phyloP scores from a whole-genome alignment of 2,797 vertebrate genomes.

The Poecilia wingei region DNA sequence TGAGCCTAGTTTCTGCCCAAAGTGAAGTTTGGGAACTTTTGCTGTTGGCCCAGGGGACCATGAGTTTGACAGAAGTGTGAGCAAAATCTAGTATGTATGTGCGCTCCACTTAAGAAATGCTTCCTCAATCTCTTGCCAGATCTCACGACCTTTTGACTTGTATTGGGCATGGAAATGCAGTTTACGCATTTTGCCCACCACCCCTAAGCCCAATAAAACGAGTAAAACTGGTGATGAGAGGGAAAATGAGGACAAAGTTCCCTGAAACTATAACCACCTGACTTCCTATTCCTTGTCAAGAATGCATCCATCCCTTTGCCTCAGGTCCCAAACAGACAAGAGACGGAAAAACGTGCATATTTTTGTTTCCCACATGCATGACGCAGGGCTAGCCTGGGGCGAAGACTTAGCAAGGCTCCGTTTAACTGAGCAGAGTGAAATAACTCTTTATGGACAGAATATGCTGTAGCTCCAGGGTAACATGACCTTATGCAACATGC shows the following conservation, averaged over 20 bases:
- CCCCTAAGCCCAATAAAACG: slow-evolving; percentile 15
- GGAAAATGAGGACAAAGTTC: not conserved
- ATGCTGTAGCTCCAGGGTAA: slow-evolving; percentile 35
- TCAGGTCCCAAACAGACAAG: slow-evolving; percentile 42
- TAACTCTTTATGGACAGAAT: slow-evolving; percentile 42
- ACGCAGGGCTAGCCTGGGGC: slow-evolving; percentile 30
- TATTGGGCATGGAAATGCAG: slow-evolving; percentile 38
- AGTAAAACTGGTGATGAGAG: slow-evolving; percentile 9
- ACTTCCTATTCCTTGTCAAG: slow-evolving; percentile 22
- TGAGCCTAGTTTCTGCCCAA: slow-evolving; percentile 38
- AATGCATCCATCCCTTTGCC: slow-evolving; percentile 26
- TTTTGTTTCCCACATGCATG: slow-evolving; percentile 31
- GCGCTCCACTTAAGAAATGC: slow-evolving; percentile 41
- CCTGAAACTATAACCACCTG: slow-evolving; percentile 5
- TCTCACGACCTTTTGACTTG: slow-evolving; percentile 61
- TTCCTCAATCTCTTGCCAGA: slow-evolving; percentile 55
- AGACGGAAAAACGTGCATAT: slow-evolving; percentile 26
- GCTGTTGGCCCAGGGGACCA: slow-evolving; percentile 26
- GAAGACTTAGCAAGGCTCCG: slow-evolving; percentile 37
- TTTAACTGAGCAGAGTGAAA: slow-evolving; percentile 37
- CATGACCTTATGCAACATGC: slow-evolving; percentile 51
- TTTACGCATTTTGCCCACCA: slow-evolving; percentile 22
- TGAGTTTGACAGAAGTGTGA: slow-evolving; percentile 44
- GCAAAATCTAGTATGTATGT: slow-evolving; percentile 51
- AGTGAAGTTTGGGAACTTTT: slow-evolving; percentile 59